Percentiles rank a stretch among this genome's conserved stretches.
phyloP scores from a whole-genome alignment of 2,888 invertebrate species.

The Microctonus aethiopoides region DNA sequence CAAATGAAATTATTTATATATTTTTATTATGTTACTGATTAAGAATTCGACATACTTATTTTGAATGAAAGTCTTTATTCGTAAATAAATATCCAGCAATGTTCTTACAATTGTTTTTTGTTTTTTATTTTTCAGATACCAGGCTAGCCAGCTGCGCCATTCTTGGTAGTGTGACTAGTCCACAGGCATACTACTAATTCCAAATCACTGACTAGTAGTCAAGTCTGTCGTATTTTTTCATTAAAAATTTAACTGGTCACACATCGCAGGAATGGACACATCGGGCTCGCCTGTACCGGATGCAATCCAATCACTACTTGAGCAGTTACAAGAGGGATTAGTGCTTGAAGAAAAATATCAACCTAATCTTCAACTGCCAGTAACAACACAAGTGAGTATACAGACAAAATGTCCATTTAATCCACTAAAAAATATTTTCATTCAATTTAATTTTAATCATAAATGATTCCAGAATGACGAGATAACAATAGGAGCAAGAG shows the following conservation, averaged over 20 bases:
- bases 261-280: constrained; percentile 66
- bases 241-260: constrained; percentile 46
- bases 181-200: constrained; percentile 53
- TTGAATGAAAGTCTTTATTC: background rate
- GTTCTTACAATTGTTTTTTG: constrained; percentile 14
- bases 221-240: constrained; percentile 33
- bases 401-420: background rate
- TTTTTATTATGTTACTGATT: background rate
- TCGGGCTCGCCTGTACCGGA: constrained; percentile 66
- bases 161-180: constrained; percentile 64
- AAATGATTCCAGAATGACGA: constrained; percentile 72
- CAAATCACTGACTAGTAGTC: constrained; percentile 45
- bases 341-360: constrained; percentile 78
- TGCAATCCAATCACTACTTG: constrained; percentile 63
- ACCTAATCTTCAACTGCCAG: constrained; percentile 75
- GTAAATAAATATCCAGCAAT: background rate
- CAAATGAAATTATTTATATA: background rate
- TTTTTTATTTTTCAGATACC: constrained; percentile 55
- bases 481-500: constrained; percentile 80
- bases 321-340: constrained; percentile 75
- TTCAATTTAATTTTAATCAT: background rate
- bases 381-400: constrained; percentile 72
- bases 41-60: background rate
- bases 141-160: constrained; percentile 66
- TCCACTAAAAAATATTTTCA: background rate